Base-by-base conservation (phyloP, 92 coral and sea anemone species). In the Porites rus region DNA sequence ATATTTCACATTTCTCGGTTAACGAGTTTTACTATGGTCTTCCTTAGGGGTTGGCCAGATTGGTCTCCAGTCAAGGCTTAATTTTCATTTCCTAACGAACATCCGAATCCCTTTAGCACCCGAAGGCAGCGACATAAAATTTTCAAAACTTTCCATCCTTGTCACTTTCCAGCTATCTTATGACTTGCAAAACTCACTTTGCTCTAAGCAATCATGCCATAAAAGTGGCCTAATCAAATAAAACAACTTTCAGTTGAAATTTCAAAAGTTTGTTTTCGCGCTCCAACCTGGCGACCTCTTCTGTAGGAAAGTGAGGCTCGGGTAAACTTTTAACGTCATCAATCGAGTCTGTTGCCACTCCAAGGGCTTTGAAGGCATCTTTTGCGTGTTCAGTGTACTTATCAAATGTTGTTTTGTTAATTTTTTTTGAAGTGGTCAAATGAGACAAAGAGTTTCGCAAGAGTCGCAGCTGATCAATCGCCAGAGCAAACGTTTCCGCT, bases 391-490 rank as follows among this genome's bases (percentile, higher is more conserved):
- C 18, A 7, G 51, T 9, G 59, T 50, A 16, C 17, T 46, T 10
- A 16, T 72, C 25, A 6, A 51, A 72, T 50, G 76, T 72, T 72
- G 1, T 43, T 72, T 72, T 72, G 22, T 43, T 19, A 22, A 51
- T 72, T 14, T 12, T 38, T 38, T 72, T 14, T 10, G 5, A 46
- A 51, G 13, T 17, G 58, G 76, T 21, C 4, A 10, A 50, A n/a
- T 72, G 76, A 3, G 58, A 43, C 7, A 1, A 56, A 0, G 16
- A 50, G 19, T 72, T 72, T 72, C 76, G 50, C 10, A 72, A 59
- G 7, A 14, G 76, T 12, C 76, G 60, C 0, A 72, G 76, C n/a
- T 72, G 58, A 50, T 72, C 76, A 14, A 72, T 50, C 21, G 76
- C 76, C 19, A 16, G 66, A 10, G 61, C 61, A 56, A 62, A 62